A percentile compares a stretch with the other conserved stretches of the same genome.
These are phyloP conservation scores for Craniophora ligustri DNA, from an alignment of 2,888 invertebrate species.

Conservation along the genomic window DNA sequence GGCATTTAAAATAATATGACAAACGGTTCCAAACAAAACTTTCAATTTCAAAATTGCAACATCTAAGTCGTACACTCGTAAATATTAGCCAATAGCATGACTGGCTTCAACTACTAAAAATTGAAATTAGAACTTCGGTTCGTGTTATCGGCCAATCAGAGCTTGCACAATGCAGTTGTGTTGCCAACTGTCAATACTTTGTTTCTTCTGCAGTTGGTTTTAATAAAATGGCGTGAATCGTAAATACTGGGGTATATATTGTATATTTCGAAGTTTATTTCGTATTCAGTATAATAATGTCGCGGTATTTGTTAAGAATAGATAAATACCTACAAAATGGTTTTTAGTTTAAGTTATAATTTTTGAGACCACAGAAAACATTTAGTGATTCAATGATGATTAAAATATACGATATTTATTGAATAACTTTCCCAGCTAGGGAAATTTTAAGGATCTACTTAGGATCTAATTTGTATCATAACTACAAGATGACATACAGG, in stretches of 20 bases:
- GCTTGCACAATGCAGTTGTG: slow-evolving; percentile 40
- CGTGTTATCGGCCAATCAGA: slow-evolving; percentile 52
- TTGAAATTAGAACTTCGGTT: slow-evolving; percentile 53
- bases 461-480: no score
- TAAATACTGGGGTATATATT: background rate
- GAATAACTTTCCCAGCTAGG: no score
- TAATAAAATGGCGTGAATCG: slow-evolving; percentile 21
- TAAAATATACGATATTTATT: no score
- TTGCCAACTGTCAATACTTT: slow-evolving; percentile 37
- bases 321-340: no score
- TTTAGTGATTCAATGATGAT: no score
- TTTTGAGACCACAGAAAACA: no score
- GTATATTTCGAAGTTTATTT: background rate
- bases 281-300: no score
- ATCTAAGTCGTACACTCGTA: slow-evolving; percentile 40
- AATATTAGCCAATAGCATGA: slow-evolving; percentile 57
- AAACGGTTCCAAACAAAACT: slow-evolving; percentile 28
- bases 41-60: slow-evolving; percentile 55
- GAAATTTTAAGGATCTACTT: no score
- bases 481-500: no score
- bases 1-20: slow-evolving; percentile 11
- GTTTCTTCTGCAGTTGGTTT: slow-evolving; percentile 15
- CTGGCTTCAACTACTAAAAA: slow-evolving; percentile 56
- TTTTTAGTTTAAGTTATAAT: no score
- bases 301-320: no score